Evolutionary conservation across 2,797 vertebrate species (phyloP).

Genomic region (Petrocephalus sullivani): DNA sequence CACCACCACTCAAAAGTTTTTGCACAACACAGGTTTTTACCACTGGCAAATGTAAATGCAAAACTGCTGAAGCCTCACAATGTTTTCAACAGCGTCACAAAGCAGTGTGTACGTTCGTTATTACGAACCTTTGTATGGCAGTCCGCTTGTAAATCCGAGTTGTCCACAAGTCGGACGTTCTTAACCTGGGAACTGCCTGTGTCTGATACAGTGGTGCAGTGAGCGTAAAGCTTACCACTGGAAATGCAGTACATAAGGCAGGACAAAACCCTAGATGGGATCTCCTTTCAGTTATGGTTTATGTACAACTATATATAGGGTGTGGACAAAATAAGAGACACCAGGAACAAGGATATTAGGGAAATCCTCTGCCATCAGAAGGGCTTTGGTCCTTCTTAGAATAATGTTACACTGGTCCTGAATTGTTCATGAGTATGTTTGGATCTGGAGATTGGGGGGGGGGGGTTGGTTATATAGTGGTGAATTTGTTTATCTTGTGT

Average conservation of each 20-base stretch:
- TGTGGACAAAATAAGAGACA: neutral
- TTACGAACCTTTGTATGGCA: neutral
- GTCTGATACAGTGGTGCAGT: neutral
- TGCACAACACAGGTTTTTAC: neutral
- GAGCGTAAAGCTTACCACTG: neutral
- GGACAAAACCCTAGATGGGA: neutral
- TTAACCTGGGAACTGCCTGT: neutral
- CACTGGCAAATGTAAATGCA: too few species aligned
- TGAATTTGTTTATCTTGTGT: neutral
- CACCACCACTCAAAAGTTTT: neutral
- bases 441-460: neutral
- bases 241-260: neutral
- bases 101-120: neutral
- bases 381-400: neutral
- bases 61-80: neutral
- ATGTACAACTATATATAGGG: neutral
- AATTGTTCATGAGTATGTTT: neutral
- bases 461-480: neutral
- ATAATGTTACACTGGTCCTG: neutral
- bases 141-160: neutral
- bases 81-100: neutral
- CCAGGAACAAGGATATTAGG: neutral
- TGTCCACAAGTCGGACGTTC: neutral
- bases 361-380: neutral
- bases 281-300: neutral